These are phyloP conservation scores for Spatulosminthurus flaviceps DNA, from an alignment of 2,888 invertebrate genomes.

Conservation along the genomic window DNA sequence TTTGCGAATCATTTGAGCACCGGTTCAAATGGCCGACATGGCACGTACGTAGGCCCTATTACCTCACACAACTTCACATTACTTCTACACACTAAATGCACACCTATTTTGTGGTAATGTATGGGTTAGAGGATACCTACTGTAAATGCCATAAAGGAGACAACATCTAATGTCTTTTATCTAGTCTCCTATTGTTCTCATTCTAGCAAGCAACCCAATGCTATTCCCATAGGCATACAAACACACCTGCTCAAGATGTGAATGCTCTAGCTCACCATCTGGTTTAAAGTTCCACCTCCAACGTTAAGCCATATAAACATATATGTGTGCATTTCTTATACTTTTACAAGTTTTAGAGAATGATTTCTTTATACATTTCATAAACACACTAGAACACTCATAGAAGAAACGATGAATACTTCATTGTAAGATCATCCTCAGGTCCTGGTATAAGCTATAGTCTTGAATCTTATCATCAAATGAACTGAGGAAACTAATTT, in stretches of 20 bases:
- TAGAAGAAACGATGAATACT: background rate
- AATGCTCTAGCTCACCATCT: conserved; percentile 14
- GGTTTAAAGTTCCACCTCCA: background rate
- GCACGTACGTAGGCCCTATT: no score
- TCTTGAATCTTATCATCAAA: background rate
- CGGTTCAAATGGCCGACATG: no score
- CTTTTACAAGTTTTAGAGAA: background rate
- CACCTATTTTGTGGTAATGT: no score
- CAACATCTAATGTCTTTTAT: background rate
- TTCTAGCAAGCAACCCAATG: background rate
- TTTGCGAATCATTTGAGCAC: no score
- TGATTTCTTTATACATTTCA: background rate
- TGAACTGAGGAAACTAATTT: background rate
- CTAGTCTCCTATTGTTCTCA: conserved; percentile 13
- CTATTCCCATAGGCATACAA: background rate
- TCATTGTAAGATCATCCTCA: conserved; percentile 2
- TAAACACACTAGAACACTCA: background rate
- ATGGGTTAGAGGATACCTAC: no score
- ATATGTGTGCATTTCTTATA: background rate
- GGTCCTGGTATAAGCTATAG: no score
- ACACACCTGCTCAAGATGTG: conserved; percentile 3
- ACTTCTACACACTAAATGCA: no score
- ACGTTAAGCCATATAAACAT: no score
- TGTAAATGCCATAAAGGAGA: no score
- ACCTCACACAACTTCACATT: no score